Evolutionary conservation across 2,113 vertebrate species (phyloP), one percentile per base, ranked within the genome.

Genomic region (Ornithorhynchus anatinus): DNA sequence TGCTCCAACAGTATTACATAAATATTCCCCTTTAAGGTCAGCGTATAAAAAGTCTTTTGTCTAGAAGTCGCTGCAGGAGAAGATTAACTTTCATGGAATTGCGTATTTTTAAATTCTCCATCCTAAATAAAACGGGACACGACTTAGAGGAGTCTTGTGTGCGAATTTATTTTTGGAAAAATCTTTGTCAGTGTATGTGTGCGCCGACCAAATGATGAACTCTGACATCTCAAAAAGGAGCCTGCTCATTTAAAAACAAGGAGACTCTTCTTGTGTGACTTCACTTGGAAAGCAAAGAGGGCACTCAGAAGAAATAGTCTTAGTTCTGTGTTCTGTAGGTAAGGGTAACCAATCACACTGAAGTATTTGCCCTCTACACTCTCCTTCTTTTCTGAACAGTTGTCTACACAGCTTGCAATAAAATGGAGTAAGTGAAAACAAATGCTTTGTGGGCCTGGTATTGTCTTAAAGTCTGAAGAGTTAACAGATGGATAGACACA

Each of bases 21-120:
- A 85, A 87, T 85, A 80, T 74, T 87, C 77, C 69, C 61, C 83
- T 75, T 79, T 87, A 82, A 83, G 61, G 74, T n/a, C n/a, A n/a
- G n/a, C n/a, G n/a, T n/a, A n/a, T n/a, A n/a, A n/a, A n/a, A n/a
- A n/a, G 69, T 76, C 69, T 74, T 83, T 72, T 79, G 50, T 53
- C 74, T 81, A 16, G 23, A 27, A 16, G 17, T 25, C 29, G 14
- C 29, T 48, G 14, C 29, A 16, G 3, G 29, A 47, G 27, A 16
- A 48, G 53, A 68, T 56, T 63, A 38, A 53, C 73, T 81, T 87
- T 72, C 68, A 57, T 79, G 68, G 61, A 10, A 19, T 51, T 72
- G 77, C 80, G 80, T 62, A 59, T 74, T 57, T 85, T 87, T 59
- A 79, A 82, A 76, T 68, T 54, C 64, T 73, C 38, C 4, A 22